Percentiles rank a stretch among this genome's conserved stretches.
phyloP scores from a whole-genome alignment of 2,797 vertebrate genomes.

The Pangasius sanitwongsei region DNA sequence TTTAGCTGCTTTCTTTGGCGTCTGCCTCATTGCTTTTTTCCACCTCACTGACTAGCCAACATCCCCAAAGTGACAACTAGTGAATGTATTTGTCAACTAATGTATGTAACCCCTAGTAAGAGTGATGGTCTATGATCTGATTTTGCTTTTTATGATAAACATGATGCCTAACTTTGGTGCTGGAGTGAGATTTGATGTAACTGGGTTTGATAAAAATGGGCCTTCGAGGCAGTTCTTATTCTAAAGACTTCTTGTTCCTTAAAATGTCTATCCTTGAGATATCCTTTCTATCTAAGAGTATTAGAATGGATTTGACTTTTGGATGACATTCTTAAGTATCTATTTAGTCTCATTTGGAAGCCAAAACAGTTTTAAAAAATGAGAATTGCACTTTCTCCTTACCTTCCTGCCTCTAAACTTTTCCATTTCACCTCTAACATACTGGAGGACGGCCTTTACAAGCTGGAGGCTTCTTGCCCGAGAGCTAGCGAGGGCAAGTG shows the following conservation, averaged over 20 bases:
- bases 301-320: conserved; percentile 14
- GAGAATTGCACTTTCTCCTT: not conserved
- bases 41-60: not conserved
- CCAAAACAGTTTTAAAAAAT: not conserved
- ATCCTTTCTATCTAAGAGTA: not conserved
- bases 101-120: not conserved
- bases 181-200: not conserved
- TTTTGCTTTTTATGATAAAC: not conserved
- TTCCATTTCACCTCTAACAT: conserved; percentile 37
- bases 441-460: conserved; percentile 41
- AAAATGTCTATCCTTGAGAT: not conserved
- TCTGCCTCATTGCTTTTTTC: not conserved
- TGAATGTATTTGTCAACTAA: not conserved
- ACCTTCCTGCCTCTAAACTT: conserved; percentile 37
- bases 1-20: not conserved
- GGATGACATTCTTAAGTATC: conserved; percentile 12
- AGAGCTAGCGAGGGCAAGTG: conserved; percentile 32
- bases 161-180: not conserved
- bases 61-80: not conserved
- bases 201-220: not conserved
- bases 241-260: not conserved
- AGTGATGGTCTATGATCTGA: not conserved
- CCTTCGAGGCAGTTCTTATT: not conserved
- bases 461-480: conserved; percentile 44
- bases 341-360: not conserved